Percentiles rank a stretch among this genome's conserved stretches.
Evolutionary conservation across 2,888 invertebrate genomes (phyloP).

Genomic region (Lasioglossum leucozonium): DNA sequence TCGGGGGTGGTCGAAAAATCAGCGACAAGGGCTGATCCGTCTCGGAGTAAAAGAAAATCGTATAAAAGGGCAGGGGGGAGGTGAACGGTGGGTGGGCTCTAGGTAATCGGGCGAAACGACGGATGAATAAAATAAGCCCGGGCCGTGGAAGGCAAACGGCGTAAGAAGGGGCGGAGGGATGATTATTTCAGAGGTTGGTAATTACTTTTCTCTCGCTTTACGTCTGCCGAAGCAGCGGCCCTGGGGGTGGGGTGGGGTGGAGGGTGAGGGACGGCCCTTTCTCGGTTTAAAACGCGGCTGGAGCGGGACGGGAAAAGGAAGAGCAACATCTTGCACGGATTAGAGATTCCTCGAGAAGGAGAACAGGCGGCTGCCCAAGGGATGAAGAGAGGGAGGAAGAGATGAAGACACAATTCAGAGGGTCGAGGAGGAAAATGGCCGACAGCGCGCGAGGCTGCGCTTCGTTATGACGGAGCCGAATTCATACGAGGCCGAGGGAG

Average conservation of each 20-base stretch:
- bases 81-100: background rate
- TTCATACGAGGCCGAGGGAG: slow-evolving; percentile 61
- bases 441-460: slow-evolving; percentile 56
- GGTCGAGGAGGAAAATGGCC: slow-evolving; percentile 48
- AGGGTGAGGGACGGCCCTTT: slow-evolving; percentile 67
- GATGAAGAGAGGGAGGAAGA: slow-evolving; percentile 12
- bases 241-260: slow-evolving; percentile 28
- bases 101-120: slow-evolving; percentile 58
- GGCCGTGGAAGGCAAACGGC: slow-evolving; percentile 43
- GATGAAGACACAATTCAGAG: slow-evolving; percentile 59
- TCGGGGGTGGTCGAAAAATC: background rate
- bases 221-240: slow-evolving; percentile 44
- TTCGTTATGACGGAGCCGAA: slow-evolving; percentile 72
- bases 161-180: slow-evolving; percentile 58
- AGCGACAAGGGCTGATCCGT: slow-evolving; percentile 3
- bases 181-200: slow-evolving; percentile 81
- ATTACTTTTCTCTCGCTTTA: slow-evolving; percentile 80
- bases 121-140: slow-evolving; percentile 70
- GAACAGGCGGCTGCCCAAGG: slow-evolving; percentile 34
- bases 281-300: slow-evolving; percentile 49
- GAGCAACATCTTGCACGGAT: slow-evolving; percentile 82
- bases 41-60: slow-evolving; percentile 56
- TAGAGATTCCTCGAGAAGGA: slow-evolving; percentile 72
- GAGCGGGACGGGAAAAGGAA: slow-evolving; percentile 16
- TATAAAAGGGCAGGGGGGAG: background rate